Evolutionary conservation across 2,113 vertebrate species (phyloP), one percentile per base, ranked within the genome.

Genomic region (Dicerorhinus sumatrensis): DNA sequence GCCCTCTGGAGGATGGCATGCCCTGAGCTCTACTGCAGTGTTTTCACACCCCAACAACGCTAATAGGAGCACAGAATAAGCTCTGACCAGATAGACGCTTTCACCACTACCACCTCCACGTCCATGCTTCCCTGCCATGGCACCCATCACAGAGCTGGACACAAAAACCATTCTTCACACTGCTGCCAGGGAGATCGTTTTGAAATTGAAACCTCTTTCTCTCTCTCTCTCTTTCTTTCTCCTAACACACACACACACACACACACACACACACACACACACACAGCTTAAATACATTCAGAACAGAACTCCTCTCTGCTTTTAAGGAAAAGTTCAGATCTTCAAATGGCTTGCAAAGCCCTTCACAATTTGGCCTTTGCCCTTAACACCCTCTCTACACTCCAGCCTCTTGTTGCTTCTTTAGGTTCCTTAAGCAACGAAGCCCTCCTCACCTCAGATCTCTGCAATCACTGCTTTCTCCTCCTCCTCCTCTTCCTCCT

Each of bases 71-170:
- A 27, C 39, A 79, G 6, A 21, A 16, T 0, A 21, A 27, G 17
- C 56, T 62, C 54, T 14, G 23, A 33, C 18, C 39, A 70, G 33
- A 31, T 18, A 36, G 17, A 27, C 31, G 4, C 14, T 18, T 23
- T 54, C n/a, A 29, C 39, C 62, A n/a, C 29, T 46, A n/a, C 39
- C 8, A 3, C n/a, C 12, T 51, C 27, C 18, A 33, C 3, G 1
- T 2, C 39, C 18, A 18, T 31, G 33, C 6, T 75, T 46, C 54
- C 3, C 62, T 3, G 3, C 23, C 27, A 9, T 0, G 5, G 10
- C 10, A 5, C 8, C 54, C 17, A 3, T 58, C 76, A 29, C 12
- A 31, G 31, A 14, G 72, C 72, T 21, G 1, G 63, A 65, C 3
- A 0, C n/a, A 31, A 2, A 6, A 6, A 33, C 6, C 56, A 16